Base-by-base conservation (phyloP, 2,888 invertebrate species). In the Syritta pipiens region DNA sequence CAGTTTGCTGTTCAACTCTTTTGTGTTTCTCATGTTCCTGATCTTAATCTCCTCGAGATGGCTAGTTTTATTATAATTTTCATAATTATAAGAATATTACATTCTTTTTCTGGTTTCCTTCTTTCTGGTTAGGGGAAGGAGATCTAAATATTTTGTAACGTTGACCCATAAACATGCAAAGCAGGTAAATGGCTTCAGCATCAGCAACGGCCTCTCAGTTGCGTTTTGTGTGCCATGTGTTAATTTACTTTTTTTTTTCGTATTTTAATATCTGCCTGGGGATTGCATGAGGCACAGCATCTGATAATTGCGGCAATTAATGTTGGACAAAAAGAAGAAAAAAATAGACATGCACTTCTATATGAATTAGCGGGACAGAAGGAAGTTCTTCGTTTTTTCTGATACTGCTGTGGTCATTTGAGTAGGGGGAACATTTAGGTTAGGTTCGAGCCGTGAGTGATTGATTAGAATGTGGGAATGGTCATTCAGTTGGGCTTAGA, bases 271-370 rank as follows among this genome's bases (percentile, higher is more conserved):
- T 32, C 19, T 40, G 20, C 6, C 32, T 1, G 5, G 26, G 32
- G 28, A 49, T 26, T 46, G 14, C 35, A 20, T 28, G 67, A 6
- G 59, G 44, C 49, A 51, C 46, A 68, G 5, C 49, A 20, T 44
- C 67, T 57, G 14, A 59, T 74, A 79, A 79, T 79, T 79, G 79
- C 55, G 30, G 74, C 67, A 62, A 68, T 79, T 79, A 74, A 74
- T 74, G 74, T 57, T 22, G 49, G 42, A 44, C 30, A 30, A 59
- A 46, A 55, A 22, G 12, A 24, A 30, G 14, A 17, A 14, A 12
- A 26, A 22, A 49, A 49, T 2, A 14, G 6, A 14, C 40, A 26
- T 37, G 44, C 55, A 51, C 19, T 42, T 59, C 10, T 40, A 37
- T 24, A 51, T 19, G 62, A 60, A 77, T 72, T 72, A 79, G 77